Conservation (phyloP, 2,888 invertebrate species). For the Blera fallax region DNA sequence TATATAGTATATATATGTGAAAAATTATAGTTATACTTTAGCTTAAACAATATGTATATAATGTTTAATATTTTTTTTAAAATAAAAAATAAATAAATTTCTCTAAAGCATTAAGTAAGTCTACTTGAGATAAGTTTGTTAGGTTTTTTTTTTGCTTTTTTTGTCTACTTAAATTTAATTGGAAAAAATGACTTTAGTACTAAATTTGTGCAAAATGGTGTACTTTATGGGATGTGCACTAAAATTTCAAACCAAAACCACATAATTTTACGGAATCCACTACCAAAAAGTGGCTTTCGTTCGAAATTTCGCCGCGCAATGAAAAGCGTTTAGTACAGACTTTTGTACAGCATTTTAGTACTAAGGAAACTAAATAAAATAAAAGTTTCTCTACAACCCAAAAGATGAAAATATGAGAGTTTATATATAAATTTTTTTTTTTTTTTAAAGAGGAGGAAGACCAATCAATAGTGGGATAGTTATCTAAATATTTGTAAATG, state of each 20-base stretch:
- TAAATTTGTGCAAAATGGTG: conserved; percentile 51
- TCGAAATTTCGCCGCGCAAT: conserved; percentile 17
- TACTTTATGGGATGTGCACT: conserved; percentile 15
- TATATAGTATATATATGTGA: conserved; percentile 59
- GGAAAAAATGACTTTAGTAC: conserved; percentile 52
- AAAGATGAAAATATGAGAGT: conserved; percentile 52
- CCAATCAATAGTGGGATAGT: conserved; percentile 58
- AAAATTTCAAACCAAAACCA: conserved; percentile 30
- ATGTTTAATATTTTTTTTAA: not conserved
- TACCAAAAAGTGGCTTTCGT: conserved; percentile 23
- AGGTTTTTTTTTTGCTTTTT: conserved; percentile 23
- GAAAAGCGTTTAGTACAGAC: conserved; percentile 40
- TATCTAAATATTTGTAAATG: conserved; percentile 44
- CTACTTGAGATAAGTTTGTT: conserved; percentile 56
- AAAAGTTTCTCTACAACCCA: conserved; percentile 57
- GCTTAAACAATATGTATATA: conserved; percentile 41
- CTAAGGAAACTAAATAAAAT: conserved; percentile 25
- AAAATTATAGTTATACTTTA: conserved; percentile 47
- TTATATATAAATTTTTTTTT: conserved; percentile 9
- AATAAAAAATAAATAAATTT: conserved; percentile 19
- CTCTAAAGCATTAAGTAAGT: conserved; percentile 56
- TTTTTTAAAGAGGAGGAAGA: conserved; percentile 30
- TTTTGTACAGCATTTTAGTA: conserved; percentile 57
- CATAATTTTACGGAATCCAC: not conserved
- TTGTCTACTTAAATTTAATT: conserved; percentile 54